Percentiles rank a stretch among this genome's conserved stretches.
Conservation (phyloP, 37 sponge, comb jelly and placozoan genomes). For the Oopsacas minuta region DNA sequence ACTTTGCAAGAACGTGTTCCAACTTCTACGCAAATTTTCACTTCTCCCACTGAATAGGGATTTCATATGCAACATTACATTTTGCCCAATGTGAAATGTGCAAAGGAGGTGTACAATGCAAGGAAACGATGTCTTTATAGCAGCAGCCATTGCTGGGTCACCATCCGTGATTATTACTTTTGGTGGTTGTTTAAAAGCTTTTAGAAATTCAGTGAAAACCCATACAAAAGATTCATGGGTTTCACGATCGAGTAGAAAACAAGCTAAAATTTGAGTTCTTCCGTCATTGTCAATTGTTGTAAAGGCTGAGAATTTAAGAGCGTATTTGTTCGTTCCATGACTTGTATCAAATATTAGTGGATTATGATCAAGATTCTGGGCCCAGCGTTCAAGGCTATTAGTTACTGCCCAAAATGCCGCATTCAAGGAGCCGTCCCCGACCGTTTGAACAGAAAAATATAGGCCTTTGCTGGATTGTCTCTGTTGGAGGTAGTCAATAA, state of each 20-base stretch:
- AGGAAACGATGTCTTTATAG: not conserved
- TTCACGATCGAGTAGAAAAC: not conserved
- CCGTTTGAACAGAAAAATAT: slow-evolving; percentile 9
- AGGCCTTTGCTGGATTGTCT: not conserved
- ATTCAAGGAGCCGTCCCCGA: not conserved
- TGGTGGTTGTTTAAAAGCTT: not conserved
- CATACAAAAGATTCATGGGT: not conserved
- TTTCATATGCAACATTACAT: not conserved
- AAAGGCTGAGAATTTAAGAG: not conserved
- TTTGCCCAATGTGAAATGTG: not conserved
- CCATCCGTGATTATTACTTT: not conserved
- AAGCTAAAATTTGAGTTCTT: slow-evolving; percentile 11
- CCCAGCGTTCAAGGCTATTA: slow-evolving; percentile 11
- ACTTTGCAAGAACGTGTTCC: not conserved
- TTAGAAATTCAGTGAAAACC: not conserved
- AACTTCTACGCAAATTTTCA: not conserved
- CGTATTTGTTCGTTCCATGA: slow-evolving; percentile 2
- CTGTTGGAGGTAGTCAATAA: not conserved
- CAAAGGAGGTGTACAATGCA: not conserved
- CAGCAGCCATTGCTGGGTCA: slow-evolving; percentile 15
- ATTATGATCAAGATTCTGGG: not conserved
- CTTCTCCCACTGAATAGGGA: not conserved
- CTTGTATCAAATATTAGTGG: slow-evolving; percentile 1
- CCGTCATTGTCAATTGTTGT: not conserved
- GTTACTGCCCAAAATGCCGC: not conserved